Percentiles rank a stretch among this genome's conserved stretches.
Conservation (phyloP, 2,888 invertebrate species). For the Cryptosula pallasiana region DNA sequence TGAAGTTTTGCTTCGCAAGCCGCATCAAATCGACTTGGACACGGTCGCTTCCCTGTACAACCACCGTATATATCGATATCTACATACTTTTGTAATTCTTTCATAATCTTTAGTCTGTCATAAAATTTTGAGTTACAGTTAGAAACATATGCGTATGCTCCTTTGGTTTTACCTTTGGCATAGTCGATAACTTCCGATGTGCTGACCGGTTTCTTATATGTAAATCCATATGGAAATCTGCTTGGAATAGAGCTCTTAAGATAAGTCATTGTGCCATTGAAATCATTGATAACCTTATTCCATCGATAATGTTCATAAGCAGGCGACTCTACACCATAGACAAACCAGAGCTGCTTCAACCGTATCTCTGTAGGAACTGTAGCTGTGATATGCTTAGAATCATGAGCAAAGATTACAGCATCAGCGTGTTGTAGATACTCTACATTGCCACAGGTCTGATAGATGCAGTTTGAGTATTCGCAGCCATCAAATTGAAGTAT, state of each 20-base stretch:
- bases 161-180: background rate
- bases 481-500: background rate
- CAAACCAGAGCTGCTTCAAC: background rate
- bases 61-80: background rate
- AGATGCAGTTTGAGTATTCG: background rate
- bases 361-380: background rate
- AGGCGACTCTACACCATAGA: background rate
- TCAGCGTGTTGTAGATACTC: background rate
- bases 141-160: background rate
- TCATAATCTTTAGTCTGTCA: background rate
- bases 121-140: conserved; percentile 16
- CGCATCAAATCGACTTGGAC: background rate
- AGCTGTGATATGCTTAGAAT: background rate
- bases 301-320: background rate
- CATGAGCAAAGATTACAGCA: background rate
- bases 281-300: background rate
- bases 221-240: background rate
- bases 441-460: background rate
- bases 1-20: background rate
- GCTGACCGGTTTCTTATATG: background rate
- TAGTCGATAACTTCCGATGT: background rate
- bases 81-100: background rate
- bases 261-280: background rate
- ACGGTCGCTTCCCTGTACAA: background rate
- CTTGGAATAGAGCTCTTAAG: background rate